phyloP scores from a whole-genome alignment of 2,113 vertebrate species.

The cat (Felis catus) region DNA sequence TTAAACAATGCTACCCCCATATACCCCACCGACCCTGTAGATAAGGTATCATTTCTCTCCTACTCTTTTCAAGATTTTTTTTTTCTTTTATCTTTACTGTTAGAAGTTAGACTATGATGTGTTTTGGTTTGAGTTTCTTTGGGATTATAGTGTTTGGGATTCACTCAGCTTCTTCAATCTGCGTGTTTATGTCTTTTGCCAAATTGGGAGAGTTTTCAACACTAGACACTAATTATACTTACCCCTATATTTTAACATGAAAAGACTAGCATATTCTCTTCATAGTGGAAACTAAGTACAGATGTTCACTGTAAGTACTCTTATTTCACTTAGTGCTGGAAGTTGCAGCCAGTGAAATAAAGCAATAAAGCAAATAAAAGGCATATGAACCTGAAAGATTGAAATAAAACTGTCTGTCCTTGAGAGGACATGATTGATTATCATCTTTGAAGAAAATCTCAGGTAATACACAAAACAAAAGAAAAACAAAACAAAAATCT shows the following conservation, averaged over 20 bases:
- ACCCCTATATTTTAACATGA: background rate
- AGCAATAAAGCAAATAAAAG: background rate
- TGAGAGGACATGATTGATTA: background rate
- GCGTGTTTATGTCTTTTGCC: background rate
- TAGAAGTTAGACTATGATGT: background rate
- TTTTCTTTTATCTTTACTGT: background rate
- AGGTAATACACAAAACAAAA: background rate
- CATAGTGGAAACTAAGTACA: background rate
- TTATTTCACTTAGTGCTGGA: background rate
- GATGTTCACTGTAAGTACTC: background rate
- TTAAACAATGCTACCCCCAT: background rate
- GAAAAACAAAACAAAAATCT: background rate
- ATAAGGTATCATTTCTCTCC: background rate
- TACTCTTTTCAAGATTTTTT: background rate
- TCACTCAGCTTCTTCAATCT: background rate
- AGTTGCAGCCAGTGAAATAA: background rate
- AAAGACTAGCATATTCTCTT: background rate
- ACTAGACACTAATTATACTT: background rate
- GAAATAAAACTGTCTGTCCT: background rate
- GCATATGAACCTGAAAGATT: background rate
- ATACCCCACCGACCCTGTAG: background rate
- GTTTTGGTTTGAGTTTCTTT: background rate
- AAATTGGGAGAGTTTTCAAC: background rate
- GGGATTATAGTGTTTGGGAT: background rate
- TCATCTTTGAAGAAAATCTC: background rate